Evolutionary conservation across 2,113 vertebrate species (phyloP), one percentile per base, ranked within the genome.

Genomic region (Halichoerus grypus): DNA sequence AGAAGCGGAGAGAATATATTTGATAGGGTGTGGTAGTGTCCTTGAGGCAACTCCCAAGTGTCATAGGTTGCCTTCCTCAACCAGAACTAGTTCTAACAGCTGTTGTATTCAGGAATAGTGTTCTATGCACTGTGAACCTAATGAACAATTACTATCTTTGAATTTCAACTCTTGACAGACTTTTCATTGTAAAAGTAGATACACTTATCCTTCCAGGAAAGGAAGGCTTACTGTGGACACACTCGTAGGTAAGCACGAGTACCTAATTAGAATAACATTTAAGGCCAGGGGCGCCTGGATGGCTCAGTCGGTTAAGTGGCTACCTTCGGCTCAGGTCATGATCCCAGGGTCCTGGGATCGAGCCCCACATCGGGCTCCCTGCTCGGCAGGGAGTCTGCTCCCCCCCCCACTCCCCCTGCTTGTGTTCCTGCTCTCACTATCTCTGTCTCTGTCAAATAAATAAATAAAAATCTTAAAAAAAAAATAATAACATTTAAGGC

Each of bases 81-180:
- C 80, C 26, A 63, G 74, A 96, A 89, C 74, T 95, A 63, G 67
- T 83, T 39, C 39, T 67, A 53, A 95, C 26, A 81, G 61, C 74
- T 3, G 0, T 82, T 59, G 28, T 96, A 53, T 88, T 97, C 69
- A 95, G 95, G 55, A 61, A n/a, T 94, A 53, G 16, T 90, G 53
- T 95, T 91, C 59, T 93, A 0, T 94, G 57, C 79, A 85, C 76
- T 97, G 46, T 97, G 77, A 77, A 74, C 85, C 65, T 93, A 91
- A 81, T 69, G 65, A 96, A 91, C 81, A 97, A 51, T 97, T 82
- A 88, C 57, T 84, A 8, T 95, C 90, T 91, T 96, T 93, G 95
- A 95, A 90, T 98, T 91, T 98, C 93, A 91, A 79, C 71, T 86
- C 71, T 93, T 97, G 69, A 97, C 92, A 95, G 85, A 96, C 92